A percentile compares a stretch with the other conserved stretches of the same genome.
phyloP scores from a whole-genome alignment of 2,113 vertebrate genomes.

The Lepisosteus osseus region DNA sequence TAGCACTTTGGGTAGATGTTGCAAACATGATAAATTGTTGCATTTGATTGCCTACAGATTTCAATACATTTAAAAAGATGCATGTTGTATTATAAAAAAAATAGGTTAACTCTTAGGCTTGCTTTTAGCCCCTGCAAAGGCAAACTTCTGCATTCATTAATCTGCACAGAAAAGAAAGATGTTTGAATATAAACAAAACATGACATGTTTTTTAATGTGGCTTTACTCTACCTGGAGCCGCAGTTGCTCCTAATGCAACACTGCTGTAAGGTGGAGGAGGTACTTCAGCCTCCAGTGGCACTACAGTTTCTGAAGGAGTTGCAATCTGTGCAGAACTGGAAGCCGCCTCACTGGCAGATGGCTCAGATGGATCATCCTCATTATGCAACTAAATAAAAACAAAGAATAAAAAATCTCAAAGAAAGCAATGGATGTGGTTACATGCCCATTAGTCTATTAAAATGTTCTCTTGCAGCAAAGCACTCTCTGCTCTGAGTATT shows the following conservation, averaged over 20 bases:
- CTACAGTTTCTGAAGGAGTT: slow-evolving; percentile 32
- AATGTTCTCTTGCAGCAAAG: slow-evolving; percentile 24
- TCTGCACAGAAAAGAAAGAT: too few relatives aligned
- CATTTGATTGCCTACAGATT: too few relatives aligned
- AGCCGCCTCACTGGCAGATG: slow-evolving; percentile 63
- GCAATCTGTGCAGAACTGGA: slow-evolving; percentile 65
- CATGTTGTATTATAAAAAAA: too few relatives aligned
- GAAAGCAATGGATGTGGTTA: slow-evolving; percentile 28
- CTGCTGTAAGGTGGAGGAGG: slow-evolving; percentile 89
- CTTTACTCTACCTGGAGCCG: slow-evolving; percentile 69
- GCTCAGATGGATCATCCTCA: slow-evolving; percentile 84
- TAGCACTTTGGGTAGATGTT: too few relatives aligned
- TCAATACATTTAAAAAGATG: too few relatives aligned
- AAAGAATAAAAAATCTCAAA: slow-evolving; percentile 28
- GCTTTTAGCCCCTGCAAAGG: too few relatives aligned
- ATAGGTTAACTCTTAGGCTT: too few relatives aligned
- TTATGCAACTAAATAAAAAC: slow-evolving; percentile 78
- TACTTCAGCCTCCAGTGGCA: slow-evolving; percentile 58
- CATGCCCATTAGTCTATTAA: slow-evolving; percentile 14
- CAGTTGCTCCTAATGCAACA: slow-evolving; percentile 79
- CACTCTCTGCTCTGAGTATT: neutral
- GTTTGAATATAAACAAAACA: too few relatives aligned
- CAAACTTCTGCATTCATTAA: too few relatives aligned
- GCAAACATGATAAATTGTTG: too few relatives aligned
- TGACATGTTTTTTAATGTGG: too few relatives aligned